Evolutionary conservation across 2,113 vertebrate genomes (phyloP), one percentile per base, ranked within the genome.

Genomic region (Apaloderma vittatum): DNA sequence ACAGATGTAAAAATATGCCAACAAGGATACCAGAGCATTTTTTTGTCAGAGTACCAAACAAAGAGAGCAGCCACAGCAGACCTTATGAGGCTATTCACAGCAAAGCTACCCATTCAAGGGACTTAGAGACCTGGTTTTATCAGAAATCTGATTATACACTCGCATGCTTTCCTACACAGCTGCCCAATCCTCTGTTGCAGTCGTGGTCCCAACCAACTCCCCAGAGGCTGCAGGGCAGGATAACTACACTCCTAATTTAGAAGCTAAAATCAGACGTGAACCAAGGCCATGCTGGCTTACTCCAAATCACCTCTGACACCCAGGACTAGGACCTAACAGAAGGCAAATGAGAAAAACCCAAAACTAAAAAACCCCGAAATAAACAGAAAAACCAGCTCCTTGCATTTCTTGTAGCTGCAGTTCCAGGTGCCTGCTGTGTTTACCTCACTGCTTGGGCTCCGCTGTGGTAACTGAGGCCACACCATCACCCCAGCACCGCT

Each of bases 1-100:
- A 95, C 89, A 97, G 95, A 97, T 96, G 88, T 85, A 97, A 92
- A 97, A 97, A 97, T 88, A 92, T 78, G 81, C 75, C 94, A 95
- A 55, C 76, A 87, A 93, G 78, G 90, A 94, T 63, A 92, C 34
- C 85, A 93, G 76, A 89, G 65, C 79, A 80, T 90, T 91, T 46
- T 87, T 88, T 67, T 86, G 72, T 94, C 55, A 15, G 74, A 83
- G 48, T 37, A 95, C 62, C 87, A 79, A 96, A 97, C 86, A 94
- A 90, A 94, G 87, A 91, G 45, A 85, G 76, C 52, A 89, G 71
- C 75, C 85, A 80, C 52, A 45, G 90, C 86, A 95, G 92, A 93
- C 58, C 65, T 65, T 34, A 22, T 9, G 20, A 91, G 71, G 49
- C 96, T 91, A 94, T 88, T 75, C 94, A 94, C 32, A 54, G 71